These are phyloP conservation scores for Vollenhovia emeryi DNA, from an alignment of 1,140 invertebrate species.

Conservation along the genomic window DNA sequence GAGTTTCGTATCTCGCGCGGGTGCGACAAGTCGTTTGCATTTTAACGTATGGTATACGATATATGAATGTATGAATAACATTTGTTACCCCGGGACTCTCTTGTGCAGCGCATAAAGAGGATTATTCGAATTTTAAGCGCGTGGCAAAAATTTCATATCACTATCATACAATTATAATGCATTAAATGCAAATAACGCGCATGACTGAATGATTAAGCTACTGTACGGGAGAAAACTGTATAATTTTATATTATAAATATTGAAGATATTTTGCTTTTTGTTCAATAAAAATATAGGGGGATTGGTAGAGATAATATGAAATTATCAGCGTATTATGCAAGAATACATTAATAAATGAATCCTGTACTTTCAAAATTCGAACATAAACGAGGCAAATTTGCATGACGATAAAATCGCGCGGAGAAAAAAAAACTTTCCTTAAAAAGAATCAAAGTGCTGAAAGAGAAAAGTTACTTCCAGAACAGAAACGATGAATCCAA, in stretches of 20 bases:
- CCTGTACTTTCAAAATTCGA: neutral
- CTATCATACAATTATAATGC: neutral
- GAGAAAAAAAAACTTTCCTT: neutral
- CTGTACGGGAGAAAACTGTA: neutral
- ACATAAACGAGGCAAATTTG: neutral
- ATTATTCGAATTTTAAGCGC: neutral
- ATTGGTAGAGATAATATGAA: neutral
- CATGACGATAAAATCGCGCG: neutral
- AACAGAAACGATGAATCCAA: neutral
- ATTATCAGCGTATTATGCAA: neutral
- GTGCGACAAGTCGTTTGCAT: conserved; percentile 17
- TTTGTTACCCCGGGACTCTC: neutral
- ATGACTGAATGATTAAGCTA: neutral
- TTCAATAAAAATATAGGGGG: neutral
- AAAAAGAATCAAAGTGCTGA: neutral
- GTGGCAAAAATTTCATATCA: neutral
- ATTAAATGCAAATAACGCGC: neutral
- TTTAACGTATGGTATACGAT: conserved; percentile 4
- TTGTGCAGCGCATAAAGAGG: neutral
- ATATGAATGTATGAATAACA: conserved; percentile 1
- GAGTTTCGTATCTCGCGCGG: neutral
- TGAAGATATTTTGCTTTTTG: neutral
- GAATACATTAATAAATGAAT: neutral
- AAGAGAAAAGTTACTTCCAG: neutral
- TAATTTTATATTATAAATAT: neutral